Evolutionary conservation across 2,888 invertebrate species (phyloP), one percentile per base, ranked within the genome.

Genomic region (Nemotelus pantherinus): DNA sequence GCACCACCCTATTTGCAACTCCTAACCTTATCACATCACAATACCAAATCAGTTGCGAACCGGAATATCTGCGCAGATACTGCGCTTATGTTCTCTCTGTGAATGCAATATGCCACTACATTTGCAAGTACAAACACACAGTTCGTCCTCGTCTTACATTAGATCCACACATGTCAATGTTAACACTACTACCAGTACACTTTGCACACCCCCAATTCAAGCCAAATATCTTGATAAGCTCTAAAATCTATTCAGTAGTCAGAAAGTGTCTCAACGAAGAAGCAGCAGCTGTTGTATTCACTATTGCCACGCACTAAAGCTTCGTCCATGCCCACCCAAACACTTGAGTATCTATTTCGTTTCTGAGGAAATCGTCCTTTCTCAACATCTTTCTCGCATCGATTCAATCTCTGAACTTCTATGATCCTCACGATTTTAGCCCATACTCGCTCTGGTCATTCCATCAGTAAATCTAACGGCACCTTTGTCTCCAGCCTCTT

Each of bases 241-340:
- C 53, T 70, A 7, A 70, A 70, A 43, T 55, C 47, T 3, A 55
- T 44, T 70, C 55, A 55, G 70, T 70, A 70, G 50, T 47, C 70
- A 70, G 41, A 55, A 70, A 53, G 55, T 53, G 47, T 70, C 70
- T 41, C 43, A 50, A 55, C 47, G 7, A 53, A 43, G 55, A 44
- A 43, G 55, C 47, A 70, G 70, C 70, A 70, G 70, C 70, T 70
- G 70, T 70, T 70, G n/a, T 53, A 43, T 39, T 53, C 41, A 39
- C 2, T 9, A 68, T 68, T 43, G 2, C n/a, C 65, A 45, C 65
- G 9, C 65, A 45, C 63, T 63, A 25, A 50, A 50, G 9, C 63
- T 25, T 63, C 63, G 63, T 41, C 39, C 43, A 5, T 3, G 65
- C 41, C 3, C 3, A 60, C 6, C 48, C 67, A 3, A 25, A 39